phyloP scores from a whole-genome alignment of 2,888 invertebrate species.

The Bombyx huttoni region DNA sequence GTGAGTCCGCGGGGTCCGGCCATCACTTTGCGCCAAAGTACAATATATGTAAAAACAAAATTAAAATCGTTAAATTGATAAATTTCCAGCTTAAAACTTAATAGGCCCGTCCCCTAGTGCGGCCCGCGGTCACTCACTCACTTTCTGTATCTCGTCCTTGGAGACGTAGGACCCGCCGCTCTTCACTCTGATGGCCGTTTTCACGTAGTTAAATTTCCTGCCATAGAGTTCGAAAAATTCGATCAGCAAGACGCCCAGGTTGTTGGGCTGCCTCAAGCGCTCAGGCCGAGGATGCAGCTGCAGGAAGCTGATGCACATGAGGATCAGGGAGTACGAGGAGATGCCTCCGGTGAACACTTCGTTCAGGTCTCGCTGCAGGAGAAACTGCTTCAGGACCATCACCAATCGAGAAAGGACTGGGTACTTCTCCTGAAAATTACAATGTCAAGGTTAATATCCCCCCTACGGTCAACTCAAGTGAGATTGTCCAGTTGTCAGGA shows the following conservation, averaged over 20 bases:
- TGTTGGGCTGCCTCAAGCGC: constrained; percentile 74
- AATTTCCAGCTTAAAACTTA: too few species aligned
- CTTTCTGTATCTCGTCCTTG: constrained; percentile 90
- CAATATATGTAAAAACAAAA: too few species aligned
- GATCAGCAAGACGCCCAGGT: constrained; percentile 94
- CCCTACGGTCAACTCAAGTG: too few species aligned
- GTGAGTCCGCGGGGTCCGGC: neutral
- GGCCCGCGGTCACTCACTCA: constrained; percentile 12
- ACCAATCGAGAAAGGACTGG: constrained; percentile 95
- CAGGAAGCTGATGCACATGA: constrained; percentile 98
- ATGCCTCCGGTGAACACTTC: constrained; percentile 99
- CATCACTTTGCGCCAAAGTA: too few species aligned
- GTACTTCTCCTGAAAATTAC: constrained; percentile 73
- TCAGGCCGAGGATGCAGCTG: constrained; percentile 91
- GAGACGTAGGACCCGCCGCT: constrained; percentile 94
- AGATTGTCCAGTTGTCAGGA: too few species aligned
- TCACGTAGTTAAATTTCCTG: constrained; percentile 94
- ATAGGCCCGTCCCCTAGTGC: too few species aligned
- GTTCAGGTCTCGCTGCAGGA: constrained; percentile 97
- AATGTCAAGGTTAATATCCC: too few species aligned
- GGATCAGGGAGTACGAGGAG: constrained; percentile 97
- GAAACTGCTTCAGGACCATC: constrained; percentile 98
- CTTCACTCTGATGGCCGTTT: constrained; percentile 93
- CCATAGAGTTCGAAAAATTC: constrained; percentile 99
- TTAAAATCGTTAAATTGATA: too few species aligned